phyloP scores from a whole-genome alignment of 1,140 invertebrate genomes.

The Dendroctonus ponderosae region DNA sequence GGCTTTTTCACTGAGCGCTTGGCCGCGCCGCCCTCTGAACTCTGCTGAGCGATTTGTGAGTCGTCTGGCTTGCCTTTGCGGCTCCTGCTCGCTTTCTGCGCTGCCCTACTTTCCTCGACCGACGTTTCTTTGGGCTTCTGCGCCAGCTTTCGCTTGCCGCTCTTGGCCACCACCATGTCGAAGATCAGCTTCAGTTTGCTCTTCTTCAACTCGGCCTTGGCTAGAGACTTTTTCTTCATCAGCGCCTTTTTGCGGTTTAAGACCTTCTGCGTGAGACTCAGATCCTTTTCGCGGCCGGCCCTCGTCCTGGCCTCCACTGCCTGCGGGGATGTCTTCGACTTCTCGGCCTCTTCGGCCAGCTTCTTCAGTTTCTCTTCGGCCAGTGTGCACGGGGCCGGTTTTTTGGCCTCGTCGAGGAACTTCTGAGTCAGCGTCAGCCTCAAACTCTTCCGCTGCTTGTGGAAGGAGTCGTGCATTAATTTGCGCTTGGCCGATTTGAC shows the following conservation, averaged over 20 bases:
- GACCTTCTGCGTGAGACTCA: constrained; percentile 22
- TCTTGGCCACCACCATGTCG: constrained; percentile 16
- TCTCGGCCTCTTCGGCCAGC: constrained; percentile 35
- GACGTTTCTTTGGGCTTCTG: too few species aligned
- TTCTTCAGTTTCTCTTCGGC: constrained; percentile 38
- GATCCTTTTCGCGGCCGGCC: background rate
- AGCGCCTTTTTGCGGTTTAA: constrained; percentile 29
- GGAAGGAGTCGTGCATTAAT: too few species aligned
- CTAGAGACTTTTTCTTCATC: constrained; percentile 29
- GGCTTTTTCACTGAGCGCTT: background rate
- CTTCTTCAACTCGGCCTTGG: constrained; percentile 19
- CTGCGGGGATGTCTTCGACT: constrained; percentile 18
- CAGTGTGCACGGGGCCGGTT: constrained; percentile 28
- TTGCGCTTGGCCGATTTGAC: background rate
- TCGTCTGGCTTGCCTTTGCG: background rate
- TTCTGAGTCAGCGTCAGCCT: constrained; percentile 35
- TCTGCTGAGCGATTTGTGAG: background rate
- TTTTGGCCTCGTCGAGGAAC: constrained; percentile 19
- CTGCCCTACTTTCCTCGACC: background rate
- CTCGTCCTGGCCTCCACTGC: constrained; percentile 3
- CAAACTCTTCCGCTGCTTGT: constrained; percentile 33
- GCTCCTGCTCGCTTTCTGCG: background rate
- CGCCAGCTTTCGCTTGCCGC: background rate
- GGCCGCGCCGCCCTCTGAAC: background rate
- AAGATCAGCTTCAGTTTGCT: constrained; percentile 31